Evolutionary conservation across 2,113 vertebrate species (phyloP).

Genomic region (Thunnus maccoyii): DNA sequence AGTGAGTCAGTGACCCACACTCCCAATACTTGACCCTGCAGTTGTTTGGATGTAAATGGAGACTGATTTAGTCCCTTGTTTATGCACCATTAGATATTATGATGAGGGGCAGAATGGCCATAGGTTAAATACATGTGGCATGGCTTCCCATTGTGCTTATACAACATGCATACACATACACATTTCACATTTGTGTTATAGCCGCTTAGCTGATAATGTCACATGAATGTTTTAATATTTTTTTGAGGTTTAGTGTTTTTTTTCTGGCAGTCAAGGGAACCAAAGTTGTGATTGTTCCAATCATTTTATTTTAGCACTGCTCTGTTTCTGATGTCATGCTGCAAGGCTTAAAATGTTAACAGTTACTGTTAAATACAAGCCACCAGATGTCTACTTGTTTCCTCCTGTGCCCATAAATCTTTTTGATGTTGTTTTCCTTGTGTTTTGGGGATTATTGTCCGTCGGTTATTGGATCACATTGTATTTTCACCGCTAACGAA

Average conservation of each 20-base stretch:
- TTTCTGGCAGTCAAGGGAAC: not conserved
- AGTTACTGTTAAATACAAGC: not conserved
- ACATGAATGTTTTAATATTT: not conserved
- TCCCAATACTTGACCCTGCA: conserved; percentile 15
- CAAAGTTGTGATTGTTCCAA: not conserved
- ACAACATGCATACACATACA: not conserved
- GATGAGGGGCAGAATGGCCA: not conserved
- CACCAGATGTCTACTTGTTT: not conserved
- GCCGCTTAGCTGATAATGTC: not conserved
- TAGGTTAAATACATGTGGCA: conserved; percentile 11
- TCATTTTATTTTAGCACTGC: not conserved
- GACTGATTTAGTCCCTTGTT: conserved; percentile 29
- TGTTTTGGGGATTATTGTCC: not conserved
- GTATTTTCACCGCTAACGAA: conserved; percentile 21
- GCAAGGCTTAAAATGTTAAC: not conserved
- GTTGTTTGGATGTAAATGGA: conserved; percentile 21
- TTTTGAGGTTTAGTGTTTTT: not conserved
- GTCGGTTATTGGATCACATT: not conserved
- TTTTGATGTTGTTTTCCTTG: not conserved
- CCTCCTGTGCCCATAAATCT: not conserved
- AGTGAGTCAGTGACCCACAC: conserved; percentile 8
- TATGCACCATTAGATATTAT: conserved; percentile 26
- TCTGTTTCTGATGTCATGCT: not conserved
- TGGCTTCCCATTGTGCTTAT: not conserved
- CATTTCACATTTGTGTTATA: not conserved